Evolutionary conservation across 2,113 vertebrate genomes (phyloP), one percentile per base, ranked within the genome.

Genomic region (Mohoua ochrocephala): DNA sequence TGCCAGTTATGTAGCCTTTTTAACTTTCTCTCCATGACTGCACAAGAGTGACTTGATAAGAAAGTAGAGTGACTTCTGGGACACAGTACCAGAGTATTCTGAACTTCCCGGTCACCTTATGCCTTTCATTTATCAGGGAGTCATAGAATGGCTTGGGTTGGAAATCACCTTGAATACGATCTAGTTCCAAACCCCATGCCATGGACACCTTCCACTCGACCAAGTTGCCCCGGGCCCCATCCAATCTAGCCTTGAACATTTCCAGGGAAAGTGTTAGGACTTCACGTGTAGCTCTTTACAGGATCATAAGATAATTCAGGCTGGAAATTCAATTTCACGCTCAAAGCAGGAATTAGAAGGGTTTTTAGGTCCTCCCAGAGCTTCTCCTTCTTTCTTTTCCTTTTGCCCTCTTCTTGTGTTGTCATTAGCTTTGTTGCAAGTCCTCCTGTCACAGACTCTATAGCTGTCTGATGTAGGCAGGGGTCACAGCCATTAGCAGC

Each of bases 211-310:
- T 60, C 11, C 17, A 47, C 26, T 35, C 15, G 14, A 35, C 14
- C 17, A 54, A 30, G 21, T 6, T 30, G 10, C 17, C 14, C 0
- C 2, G 10, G 11, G 4, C 30, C 8, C 4, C 41, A 31, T 27
- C 30, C 63, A 47, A 35, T 39, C 41, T 13, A 16, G 39, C 70
- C n/a, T 68, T 54, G 54, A 61, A 19, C 24, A 54, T 9, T 53
- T 54, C 14, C 54, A 47, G 11, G 54, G 26, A 47, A 61, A 61
- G 11, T 49, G n/a, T 76, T 17, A 47, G 24, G 24, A 54, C 1
- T 7, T 69, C 41, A 54, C 1, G 0, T 33, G 7, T 14, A 70
- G 10, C 26, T 37, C 15, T 87, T 87, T 9, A 39, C 7, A 70
- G 28, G 15, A 49, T 14, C 22, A 15, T 74, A 49, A 64, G 14